Conservation (phyloP, 2,888 invertebrate genomes). For the Harmothoe impar region DNA sequence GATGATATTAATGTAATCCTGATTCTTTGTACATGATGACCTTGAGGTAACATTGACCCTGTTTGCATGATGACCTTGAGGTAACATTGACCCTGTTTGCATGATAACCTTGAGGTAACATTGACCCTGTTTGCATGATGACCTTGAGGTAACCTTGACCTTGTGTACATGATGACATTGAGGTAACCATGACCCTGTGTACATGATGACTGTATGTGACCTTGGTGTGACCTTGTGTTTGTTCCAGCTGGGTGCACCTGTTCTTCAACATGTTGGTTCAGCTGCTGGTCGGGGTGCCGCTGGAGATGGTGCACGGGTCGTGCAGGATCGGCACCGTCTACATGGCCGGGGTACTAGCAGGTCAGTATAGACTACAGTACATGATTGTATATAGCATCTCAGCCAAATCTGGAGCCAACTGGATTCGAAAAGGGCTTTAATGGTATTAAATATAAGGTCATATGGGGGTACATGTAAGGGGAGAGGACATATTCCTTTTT, state of each 20-base stretch:
- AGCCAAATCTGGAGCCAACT: not conserved
- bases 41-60: not conserved
- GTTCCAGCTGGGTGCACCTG: conserved; percentile 87
- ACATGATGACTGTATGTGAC: not conserved
- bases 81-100: not conserved
- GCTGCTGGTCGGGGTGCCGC: conserved; percentile 94
- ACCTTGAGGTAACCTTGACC: not conserved
- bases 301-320: conserved; percentile 94
- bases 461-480: too few species aligned
- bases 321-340: conserved; percentile 89
- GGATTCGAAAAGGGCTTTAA: too few species aligned
- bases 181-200: too few species aligned
- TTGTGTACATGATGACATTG: too few species aligned
- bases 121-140: too few species aligned
- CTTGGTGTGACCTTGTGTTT: not conserved
- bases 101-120: not conserved
- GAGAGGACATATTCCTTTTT: too few species aligned
- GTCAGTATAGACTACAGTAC: conserved; percentile 72
- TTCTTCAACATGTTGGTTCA: conserved; percentile 94
- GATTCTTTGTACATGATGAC: too few species aligned
- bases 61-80: too few species aligned
- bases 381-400: not conserved
- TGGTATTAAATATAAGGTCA: too few species aligned
- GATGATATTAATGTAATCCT: too few species aligned
- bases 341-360: conserved; percentile 89